Percentiles rank a stretch among this genome's conserved stretches.
Evolutionary conservation across 2,888 invertebrate species (phyloP).

Genomic region (Epicampocera succincta): DNA sequence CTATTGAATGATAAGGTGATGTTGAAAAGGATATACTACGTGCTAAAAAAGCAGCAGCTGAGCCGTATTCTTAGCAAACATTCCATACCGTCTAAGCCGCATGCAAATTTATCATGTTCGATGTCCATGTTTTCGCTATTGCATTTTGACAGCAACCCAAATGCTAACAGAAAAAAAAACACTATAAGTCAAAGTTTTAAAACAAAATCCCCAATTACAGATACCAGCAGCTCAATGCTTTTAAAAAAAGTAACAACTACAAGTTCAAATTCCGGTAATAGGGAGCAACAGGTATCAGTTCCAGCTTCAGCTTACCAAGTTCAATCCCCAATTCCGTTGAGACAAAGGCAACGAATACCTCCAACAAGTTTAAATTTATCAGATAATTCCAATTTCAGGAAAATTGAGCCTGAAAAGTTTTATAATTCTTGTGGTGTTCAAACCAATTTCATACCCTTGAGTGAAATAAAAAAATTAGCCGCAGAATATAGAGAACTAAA

Average conservation of each 20-base stretch:
- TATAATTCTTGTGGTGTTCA: conserved; percentile 75
- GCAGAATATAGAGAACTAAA: conserved; percentile 75
- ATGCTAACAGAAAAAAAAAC: neutral
- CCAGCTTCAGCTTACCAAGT: neutral
- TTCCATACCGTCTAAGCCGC: conserved; percentile 72
- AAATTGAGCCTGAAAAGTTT: conserved; percentile 61
- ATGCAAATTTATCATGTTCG: conserved; percentile 72
- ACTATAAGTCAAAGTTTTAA: neutral
- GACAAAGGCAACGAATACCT: conserved; percentile 71
- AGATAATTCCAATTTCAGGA: conserved; percentile 3
- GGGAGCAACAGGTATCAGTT: neutral
- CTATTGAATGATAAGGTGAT: conserved; percentile 88
- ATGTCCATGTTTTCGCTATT: conserved; percentile 74
- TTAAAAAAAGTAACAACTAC: neutral
- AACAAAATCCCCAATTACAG: neutral
- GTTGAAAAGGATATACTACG: conserved; percentile 83
- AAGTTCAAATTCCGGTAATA: neutral
- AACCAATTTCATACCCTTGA: conserved; percentile 78
- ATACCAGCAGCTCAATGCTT: neutral
- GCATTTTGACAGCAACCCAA: conserved; percentile 63
- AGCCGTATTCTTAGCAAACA: conserved; percentile 77
- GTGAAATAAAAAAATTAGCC: conserved; percentile 76
- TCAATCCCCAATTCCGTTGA: conserved; percentile 34
- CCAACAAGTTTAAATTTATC: conserved; percentile 71
- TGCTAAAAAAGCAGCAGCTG: conserved; percentile 79